Evolutionary conservation across 2,888 invertebrate species (phyloP), one percentile per base, ranked within the genome.

Genomic region (Eilema depressum): DNA sequence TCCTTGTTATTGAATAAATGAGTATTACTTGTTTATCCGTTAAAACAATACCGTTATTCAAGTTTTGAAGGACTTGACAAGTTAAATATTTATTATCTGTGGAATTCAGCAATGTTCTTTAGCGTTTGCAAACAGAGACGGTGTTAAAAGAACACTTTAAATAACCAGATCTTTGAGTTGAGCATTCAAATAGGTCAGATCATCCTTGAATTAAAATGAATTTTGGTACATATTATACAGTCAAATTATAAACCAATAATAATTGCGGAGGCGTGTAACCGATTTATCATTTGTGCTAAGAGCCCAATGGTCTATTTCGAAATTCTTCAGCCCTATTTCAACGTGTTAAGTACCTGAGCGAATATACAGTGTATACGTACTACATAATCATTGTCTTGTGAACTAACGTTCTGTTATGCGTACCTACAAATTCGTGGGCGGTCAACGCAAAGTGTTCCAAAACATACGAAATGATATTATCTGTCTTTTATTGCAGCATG

Each of bases 391-490:
- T 47, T 47, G 47, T 47, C 5, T 28, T 8, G 59, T 25, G 17
- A 59, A 59, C 26, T 25, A 28, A 47, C 12, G n/a, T 41, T 64
- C 23, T 26, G 28, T 28, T 28, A 20, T 73, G 69, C 75, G 72
- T 79, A 75, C 4, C 14, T 25, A 20, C 26, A 68, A 78, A 77
- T 76, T 81, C 85, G 91, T 92, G 88, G 91, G 91, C 90, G 89
- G 90, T 85, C 84, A 80, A 76, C 84, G 85, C 85, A 90, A 92
- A 92, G 92, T 91, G 89, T 90, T 91, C 92, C 89, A 91, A 92
- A 93, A 93, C 88, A 91, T 89, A 93, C 90, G 88, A 91, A 91
- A 90, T 90, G 85, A 90, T n/a, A n/a, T 93, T 90, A 92, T 92
- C 89, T 92, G 92, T 92, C 89, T 92, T 91, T 91, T 92, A 92